A percentile compares a stretch with the other conserved stretches of the same genome.
phyloP scores from a whole-genome alignment of 2,797 vertebrate genomes.

The Sciaenops ocellatus region DNA sequence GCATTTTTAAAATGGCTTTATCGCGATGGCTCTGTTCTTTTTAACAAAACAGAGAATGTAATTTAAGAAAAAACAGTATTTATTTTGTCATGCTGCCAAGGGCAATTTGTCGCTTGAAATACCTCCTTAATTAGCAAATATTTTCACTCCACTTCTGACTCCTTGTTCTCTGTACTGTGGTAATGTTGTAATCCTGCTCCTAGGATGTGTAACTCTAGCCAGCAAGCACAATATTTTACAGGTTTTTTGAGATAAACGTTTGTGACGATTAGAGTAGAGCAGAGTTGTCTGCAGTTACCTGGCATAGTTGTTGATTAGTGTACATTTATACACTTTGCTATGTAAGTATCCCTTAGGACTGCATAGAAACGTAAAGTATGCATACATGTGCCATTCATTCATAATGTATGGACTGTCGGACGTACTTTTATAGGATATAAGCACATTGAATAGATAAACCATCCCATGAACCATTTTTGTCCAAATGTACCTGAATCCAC shows the following conservation, averaged over 20 bases:
- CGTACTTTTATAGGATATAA: slow-evolving; percentile 64
- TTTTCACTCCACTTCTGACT: slow-evolving; percentile 55
- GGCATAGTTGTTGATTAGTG: slow-evolving; percentile 72
- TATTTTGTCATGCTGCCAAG: slow-evolving; percentile 79
- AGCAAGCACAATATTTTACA: slow-evolving; percentile 79
- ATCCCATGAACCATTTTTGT: slow-evolving; percentile 40
- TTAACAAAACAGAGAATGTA: slow-evolving; percentile 60
- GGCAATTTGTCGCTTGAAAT: slow-evolving; percentile 73
- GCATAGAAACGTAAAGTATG: slow-evolving; percentile 60
- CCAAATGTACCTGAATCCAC: slow-evolving; percentile 34
- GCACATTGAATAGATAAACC: slow-evolving; percentile 58
- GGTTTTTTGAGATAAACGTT: slow-evolving; percentile 64
- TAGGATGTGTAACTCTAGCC: slow-evolving; percentile 71
- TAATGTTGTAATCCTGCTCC: slow-evolving; percentile 72
- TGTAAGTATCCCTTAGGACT: slow-evolving; percentile 64
- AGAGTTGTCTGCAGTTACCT: slow-evolving; percentile 50
- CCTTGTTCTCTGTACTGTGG: slow-evolving; percentile 73
- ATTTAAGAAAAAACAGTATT: slow-evolving; percentile 73
- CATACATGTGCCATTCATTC: slow-evolving; percentile 67
- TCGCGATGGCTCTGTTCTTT: slow-evolving; percentile 55
- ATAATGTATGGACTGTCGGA: slow-evolving; percentile 43
- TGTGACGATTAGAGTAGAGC: slow-evolving; percentile 77
- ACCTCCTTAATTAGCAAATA: slow-evolving; percentile 71
- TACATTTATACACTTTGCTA: slow-evolving; percentile 75
- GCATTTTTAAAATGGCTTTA: slow-evolving; percentile 72